These are phyloP conservation scores for Hippocampus mohnikei DNA, from an alignment of 2,113 vertebrate genomes.

Conservation along the genomic window DNA sequence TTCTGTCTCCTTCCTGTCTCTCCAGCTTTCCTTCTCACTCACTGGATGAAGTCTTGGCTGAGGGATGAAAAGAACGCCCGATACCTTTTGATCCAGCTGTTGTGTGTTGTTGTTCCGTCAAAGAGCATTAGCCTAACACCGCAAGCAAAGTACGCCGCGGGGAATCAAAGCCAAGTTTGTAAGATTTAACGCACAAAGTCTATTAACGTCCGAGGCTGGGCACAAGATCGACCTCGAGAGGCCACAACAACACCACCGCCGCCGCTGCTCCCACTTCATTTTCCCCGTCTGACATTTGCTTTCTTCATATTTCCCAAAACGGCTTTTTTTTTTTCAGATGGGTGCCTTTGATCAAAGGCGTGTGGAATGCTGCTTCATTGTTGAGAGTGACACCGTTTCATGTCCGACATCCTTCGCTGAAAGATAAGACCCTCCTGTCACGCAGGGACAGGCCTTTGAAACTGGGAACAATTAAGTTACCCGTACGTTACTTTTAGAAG, in stretches of 20 bases:
- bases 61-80: constrained; percentile 63
- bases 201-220: constrained; percentile 29
- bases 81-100: constrained; percentile 55
- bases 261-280: constrained; percentile 39
- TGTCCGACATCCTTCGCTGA: constrained; percentile 38
- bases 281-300: constrained; percentile 30
- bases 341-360: constrained; percentile 52
- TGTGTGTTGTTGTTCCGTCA: constrained; percentile 55
- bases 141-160: constrained; percentile 25
- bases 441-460: constrained; percentile 26
- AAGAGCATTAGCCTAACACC: constrained; percentile 53
- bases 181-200: constrained; percentile 32
- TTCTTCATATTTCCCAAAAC: constrained; percentile 42
- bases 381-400: constrained; percentile 51
- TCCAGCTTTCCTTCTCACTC: constrained; percentile 1
- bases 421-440: constrained; percentile 43
- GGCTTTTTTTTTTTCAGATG: constrained; percentile 22
- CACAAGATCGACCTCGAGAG: constrained; percentile 8
- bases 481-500: constrained; percentile 11
- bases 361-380: constrained; percentile 39
- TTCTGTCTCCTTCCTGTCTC: constrained; percentile 26
- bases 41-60: constrained; percentile 37
- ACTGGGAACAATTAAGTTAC: constrained; percentile 38
- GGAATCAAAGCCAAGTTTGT: constrained; percentile 36
- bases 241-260: constrained; percentile 11